Evolutionary conservation across 2,888 invertebrate species (phyloP).

Genomic region (Corythucha ciliata): DNA sequence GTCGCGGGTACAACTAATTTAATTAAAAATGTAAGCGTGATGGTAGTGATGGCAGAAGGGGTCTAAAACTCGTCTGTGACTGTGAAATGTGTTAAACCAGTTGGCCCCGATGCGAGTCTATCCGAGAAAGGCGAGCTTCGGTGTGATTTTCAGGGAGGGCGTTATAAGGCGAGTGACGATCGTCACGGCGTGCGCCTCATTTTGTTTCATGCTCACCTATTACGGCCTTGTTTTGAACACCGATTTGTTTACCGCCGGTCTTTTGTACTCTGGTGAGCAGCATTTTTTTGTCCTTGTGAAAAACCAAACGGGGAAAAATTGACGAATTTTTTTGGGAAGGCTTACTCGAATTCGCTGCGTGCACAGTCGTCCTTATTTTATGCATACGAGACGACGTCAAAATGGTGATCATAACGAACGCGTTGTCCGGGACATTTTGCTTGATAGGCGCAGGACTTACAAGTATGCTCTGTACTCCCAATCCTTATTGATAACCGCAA

Average conservation of each 20-base stretch:
- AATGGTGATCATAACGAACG: constrained; percentile 15
- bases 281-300: background rate
- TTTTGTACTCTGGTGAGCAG: constrained; percentile 17
- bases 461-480: constrained; percentile 12
- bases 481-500: background rate
- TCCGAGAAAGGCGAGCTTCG: background rate
- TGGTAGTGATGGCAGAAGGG: too few species aligned
- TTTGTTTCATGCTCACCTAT: constrained; percentile 21
- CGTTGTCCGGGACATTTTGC: constrained; percentile 14
- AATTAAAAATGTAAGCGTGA: constrained; percentile 8
- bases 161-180: constrained; percentile 19
- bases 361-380: constrained; percentile 6
- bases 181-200: constrained; percentile 18
- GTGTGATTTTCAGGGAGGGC: constrained; percentile 14
- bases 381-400: constrained; percentile 10
- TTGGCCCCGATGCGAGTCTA: constrained; percentile 8
- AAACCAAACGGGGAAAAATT: too few species aligned
- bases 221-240: constrained; percentile 24
- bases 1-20: constrained; percentile 4
- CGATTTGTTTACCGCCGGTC: constrained; percentile 18
- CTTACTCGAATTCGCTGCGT: constrained; percentile 18
- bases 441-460: constrained; percentile 17
- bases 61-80: too few species aligned
- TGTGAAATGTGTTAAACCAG: too few species aligned
- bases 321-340: too few species aligned